phyloP scores from a whole-genome alignment of 1,140 invertebrate species.

The Carcinoscorpius rotundicauda region DNA sequence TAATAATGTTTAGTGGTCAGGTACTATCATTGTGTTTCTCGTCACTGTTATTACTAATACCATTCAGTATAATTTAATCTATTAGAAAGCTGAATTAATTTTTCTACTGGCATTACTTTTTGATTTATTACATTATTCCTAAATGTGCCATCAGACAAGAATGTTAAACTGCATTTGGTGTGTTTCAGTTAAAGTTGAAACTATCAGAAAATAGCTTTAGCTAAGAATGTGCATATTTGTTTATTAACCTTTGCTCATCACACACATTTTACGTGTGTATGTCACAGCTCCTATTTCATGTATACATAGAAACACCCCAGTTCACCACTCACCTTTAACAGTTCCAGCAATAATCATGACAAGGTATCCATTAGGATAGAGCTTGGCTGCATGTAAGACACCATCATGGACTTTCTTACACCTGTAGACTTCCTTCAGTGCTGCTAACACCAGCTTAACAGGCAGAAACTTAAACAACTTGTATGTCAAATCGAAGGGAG shows the following conservation, averaged over 20 bases:
- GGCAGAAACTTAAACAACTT: conserved; percentile 91
- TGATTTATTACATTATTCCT: background rate
- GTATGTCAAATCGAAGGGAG: conserved; percentile 93
- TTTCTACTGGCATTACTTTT: too few species aligned
- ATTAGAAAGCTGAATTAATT: too few species aligned
- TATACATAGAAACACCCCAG: background rate
- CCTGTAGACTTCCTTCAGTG: conserved; percentile 87
- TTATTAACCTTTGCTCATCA: too few species aligned
- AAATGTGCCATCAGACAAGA: background rate
- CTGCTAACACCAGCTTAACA: conserved; percentile 76
- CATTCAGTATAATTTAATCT: too few species aligned
- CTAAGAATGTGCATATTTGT: too few species aligned
- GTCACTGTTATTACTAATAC: too few species aligned
- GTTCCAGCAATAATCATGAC: conserved; percentile 94
- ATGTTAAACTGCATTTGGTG: background rate
- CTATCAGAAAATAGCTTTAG: too few species aligned
- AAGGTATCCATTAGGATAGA: conserved; percentile 92
- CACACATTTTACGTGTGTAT: too few species aligned
- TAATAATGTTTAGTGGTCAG: too few species aligned
- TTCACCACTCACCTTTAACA: conserved; percentile 57
- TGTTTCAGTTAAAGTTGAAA: background rate
- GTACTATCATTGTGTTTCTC: too few species aligned
- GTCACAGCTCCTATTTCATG: too few species aligned
- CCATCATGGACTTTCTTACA: conserved; percentile 97
- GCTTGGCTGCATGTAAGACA: conserved; percentile 87